Conservation (phyloP, 2,797 vertebrate species). For the Lycodopsis pacificus region DNA sequence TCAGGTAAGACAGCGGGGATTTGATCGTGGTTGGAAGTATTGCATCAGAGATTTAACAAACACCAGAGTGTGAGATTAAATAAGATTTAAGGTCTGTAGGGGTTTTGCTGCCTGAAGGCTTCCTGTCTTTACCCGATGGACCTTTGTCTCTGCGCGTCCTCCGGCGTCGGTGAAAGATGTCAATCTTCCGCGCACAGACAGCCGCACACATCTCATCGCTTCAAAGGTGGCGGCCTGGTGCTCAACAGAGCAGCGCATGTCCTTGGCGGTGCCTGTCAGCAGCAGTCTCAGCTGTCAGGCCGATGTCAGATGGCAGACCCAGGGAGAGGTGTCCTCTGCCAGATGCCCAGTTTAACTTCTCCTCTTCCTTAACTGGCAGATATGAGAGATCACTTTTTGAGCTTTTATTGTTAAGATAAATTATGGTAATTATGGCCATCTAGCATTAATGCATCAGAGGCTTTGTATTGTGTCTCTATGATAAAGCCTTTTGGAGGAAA, state of each 20-base stretch:
- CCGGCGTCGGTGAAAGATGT: conserved; percentile 48
- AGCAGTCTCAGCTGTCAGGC: conserved; percentile 69
- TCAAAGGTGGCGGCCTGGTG: conserved; percentile 67
- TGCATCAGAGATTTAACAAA: conserved; percentile 31
- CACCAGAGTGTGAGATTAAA: background rate
- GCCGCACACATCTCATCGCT: conserved; percentile 46
- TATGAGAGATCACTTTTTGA: conserved; percentile 6
- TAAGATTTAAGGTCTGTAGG: background rate
- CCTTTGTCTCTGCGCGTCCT: conserved; percentile 62
- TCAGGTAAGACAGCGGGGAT: conserved; percentile 32
- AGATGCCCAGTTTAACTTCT: conserved; percentile 29
- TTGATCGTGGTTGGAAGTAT: conserved; percentile 44
- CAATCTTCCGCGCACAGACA: conserved; percentile 56
- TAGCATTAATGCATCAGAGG: background rate
- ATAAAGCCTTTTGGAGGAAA: background rate
- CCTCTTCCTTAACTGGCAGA: conserved; percentile 6
- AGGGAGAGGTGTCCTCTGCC: conserved; percentile 46
- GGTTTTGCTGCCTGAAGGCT: conserved; percentile 7
- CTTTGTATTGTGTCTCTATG: background rate
- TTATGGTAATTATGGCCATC: background rate
- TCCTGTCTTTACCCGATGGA: conserved; percentile 34
- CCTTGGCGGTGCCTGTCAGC: conserved; percentile 74
- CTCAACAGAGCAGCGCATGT: conserved; percentile 69
- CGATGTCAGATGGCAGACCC: conserved; percentile 76
- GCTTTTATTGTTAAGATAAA: background rate